Percentiles rank a stretch among this genome's conserved stretches.
These are phyloP conservation scores for Plecturocebus donacophilus DNA, from an alignment of 2,113 vertebrate species.

Conservation along the genomic window DNA sequence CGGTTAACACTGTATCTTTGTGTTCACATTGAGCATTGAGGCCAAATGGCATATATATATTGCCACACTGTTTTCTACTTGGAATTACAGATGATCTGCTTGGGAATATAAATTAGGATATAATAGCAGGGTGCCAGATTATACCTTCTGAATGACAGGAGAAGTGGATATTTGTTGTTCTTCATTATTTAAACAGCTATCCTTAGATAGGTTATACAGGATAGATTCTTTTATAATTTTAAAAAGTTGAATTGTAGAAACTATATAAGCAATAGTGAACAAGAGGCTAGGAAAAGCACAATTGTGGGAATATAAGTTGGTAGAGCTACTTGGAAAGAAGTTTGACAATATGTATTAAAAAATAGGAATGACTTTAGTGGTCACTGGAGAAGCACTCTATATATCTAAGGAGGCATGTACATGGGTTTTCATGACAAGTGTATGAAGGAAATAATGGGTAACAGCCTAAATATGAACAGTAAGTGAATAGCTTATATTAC, in stretches of 20 bases:
- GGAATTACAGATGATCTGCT: constrained; percentile 39
- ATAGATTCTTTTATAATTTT: constrained; percentile 37
- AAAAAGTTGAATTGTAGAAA: constrained; percentile 33
- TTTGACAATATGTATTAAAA: constrained; percentile 51
- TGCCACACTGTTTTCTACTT: constrained; percentile 20
- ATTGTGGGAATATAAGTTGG: background rate
- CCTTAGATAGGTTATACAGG: background rate
- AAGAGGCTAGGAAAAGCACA: background rate
- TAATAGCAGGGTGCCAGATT: background rate
- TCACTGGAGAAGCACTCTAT: background rate
- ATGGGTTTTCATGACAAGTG: constrained; percentile 39
- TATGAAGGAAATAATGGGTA: constrained; percentile 2
- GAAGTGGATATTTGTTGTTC: constrained; percentile 37
- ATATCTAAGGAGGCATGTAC: background rate
- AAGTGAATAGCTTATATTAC: too few species aligned
- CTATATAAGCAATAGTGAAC: background rate
- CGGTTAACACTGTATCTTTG: constrained; percentile 29
- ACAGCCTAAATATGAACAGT: background rate
- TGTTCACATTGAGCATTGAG: constrained; percentile 6
- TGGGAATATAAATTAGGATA: constrained; percentile 14
- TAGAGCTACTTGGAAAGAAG: constrained; percentile 29
- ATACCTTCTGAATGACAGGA: background rate
- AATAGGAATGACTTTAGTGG: background rate
- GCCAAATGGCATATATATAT: background rate
- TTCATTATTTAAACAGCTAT: constrained; percentile 21